Evolutionary conservation across 2,797 vertebrate genomes (phyloP), one percentile per base, ranked within the genome.

Genomic region (Tragelaphus oryx): DNA sequence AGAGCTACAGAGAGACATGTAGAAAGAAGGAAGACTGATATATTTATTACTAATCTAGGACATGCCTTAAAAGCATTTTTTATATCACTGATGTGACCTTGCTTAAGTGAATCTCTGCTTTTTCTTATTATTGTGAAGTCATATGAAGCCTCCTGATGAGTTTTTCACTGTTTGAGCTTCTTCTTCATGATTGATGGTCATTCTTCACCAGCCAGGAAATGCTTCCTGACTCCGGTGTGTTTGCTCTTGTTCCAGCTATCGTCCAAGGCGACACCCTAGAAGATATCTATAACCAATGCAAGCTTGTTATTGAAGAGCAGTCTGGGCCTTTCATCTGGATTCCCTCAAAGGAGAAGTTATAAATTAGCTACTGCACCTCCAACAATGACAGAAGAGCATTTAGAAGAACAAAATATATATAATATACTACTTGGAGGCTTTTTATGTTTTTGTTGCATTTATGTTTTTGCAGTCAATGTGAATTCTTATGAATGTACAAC

Each of bases 261-360:
- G 99, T 99, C 98, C 99, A 99, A 99, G 99, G 99, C 98, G 99
- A 99, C 97, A 99, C 99, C 97, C 98, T 99, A 99, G 99, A 99
- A 99, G 99, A 99, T 98, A 99, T 99, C 99, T 99, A 99, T 99
- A 99, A 99, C 98, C 99, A 99, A 98, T 99, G 99, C 99, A 99
- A 99, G 99, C 98, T 99, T 98, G 99, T 99, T 98, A 99, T 99
- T 98, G 99, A 99, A 98, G 99, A 99, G 98, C 99, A 99, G 97
- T 99, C 99, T 98, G 99, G 99, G 98, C 99, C 99, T 97, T 99
- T 99, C 98, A 99, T 99, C 99, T 99, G 99, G 99, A 99, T 99
- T 98, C 99, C 99, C 97, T 99, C 99, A 79, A 99, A 99, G 98
- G 99, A 99, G 98, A 99, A 99, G 98, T 99, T 99, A 99, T 99